Evolutionary conservation across 2,113 vertebrate genomes (phyloP).

Genomic region (Heptranchias perlo): DNA sequence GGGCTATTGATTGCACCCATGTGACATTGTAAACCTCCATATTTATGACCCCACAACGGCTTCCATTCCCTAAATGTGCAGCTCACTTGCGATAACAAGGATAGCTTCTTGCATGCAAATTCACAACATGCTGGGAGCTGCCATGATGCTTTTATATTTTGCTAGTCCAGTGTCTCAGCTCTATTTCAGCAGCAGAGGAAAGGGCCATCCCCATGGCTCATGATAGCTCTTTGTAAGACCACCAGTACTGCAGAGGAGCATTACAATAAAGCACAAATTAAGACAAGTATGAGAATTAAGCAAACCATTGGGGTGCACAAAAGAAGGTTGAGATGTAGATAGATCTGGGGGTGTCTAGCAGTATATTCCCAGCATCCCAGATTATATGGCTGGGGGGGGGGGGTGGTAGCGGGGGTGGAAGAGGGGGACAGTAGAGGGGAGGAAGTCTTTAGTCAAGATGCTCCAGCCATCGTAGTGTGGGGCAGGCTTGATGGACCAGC

Average conservation of each 20-base stretch:
- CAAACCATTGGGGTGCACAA: neutral
- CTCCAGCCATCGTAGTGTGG: neutral
- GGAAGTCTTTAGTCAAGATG: too few relatives aligned
- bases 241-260: neutral
- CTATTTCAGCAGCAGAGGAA: neutral
- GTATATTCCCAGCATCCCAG: neutral
- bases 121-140: too few relatives aligned
- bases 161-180: too few relatives aligned
- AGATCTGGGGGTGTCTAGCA: too few relatives aligned
- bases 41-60: neutral
- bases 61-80: neutral
- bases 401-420: too few relatives aligned
- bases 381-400: neutral
- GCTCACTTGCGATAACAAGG: neutral
- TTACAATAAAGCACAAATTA: neutral
- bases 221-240: neutral
- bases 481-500: neutral
- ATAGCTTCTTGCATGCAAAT: too few relatives aligned
- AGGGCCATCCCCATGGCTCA: neutral
- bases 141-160: too few relatives aligned
- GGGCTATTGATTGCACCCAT: neutral
- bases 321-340: neutral
- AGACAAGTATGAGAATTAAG: neutral
- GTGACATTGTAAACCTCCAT: neutral
- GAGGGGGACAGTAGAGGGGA: too few relatives aligned